Conservation (phyloP, 2,888 invertebrate genomes). For the Choreutis nemorana region DNA sequence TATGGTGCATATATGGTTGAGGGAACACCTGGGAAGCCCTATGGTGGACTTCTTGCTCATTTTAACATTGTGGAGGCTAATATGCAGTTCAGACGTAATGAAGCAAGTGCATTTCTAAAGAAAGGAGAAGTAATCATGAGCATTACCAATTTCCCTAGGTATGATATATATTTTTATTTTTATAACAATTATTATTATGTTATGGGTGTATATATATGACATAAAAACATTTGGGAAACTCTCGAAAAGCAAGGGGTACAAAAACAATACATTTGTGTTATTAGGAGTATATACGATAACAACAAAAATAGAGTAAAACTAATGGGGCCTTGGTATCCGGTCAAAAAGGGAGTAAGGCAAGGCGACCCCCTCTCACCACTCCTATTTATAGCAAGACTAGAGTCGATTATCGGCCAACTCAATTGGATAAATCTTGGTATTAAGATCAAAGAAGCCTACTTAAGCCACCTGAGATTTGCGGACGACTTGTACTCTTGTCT, state of each 20-base stretch:
- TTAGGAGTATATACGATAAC: slow-evolving; percentile 1
- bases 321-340: not conserved
- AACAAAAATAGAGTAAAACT: not conserved
- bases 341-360: slow-evolving; percentile 1
- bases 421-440: slow-evolving; percentile 1
- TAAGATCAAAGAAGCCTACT: not conserved
- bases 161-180: slow-evolving; percentile 14
- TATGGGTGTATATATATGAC: not conserved
- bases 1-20: slow-evolving; percentile 99
- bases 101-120: slow-evolving; percentile 78
- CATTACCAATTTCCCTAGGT: slow-evolving; percentile 94
- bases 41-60: slow-evolving; percentile 93
- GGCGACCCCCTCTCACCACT: slow-evolving; percentile 1
- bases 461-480: slow-evolving; percentile 1
- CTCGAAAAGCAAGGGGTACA: not conserved
- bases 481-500: slow-evolving; percentile 4
- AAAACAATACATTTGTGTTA: not conserved
- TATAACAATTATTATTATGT: too few relatives aligned
- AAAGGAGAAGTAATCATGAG: slow-evolving; percentile 88
- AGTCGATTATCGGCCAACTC: slow-evolving; percentile 1
- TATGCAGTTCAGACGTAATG: slow-evolving; percentile 90
- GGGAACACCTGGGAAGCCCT: slow-evolving; percentile 96
- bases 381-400: slow-evolving; percentile 1
- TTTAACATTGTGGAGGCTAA: slow-evolving; percentile 99
- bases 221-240: not conserved